Base-by-base conservation (phyloP, 2,888 invertebrate genomes). In the Drosophila anceps region DNA sequence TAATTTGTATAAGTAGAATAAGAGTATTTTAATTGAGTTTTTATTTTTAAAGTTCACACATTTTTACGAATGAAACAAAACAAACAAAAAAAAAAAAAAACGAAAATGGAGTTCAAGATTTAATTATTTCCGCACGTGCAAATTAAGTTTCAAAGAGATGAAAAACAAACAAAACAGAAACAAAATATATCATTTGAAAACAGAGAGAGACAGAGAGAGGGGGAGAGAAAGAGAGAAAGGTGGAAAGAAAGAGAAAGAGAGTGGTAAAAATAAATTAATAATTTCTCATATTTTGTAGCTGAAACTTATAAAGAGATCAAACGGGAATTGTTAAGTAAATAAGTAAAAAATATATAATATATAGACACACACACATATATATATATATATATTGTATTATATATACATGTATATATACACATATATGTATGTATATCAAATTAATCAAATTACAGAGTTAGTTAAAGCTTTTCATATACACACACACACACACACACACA, bases 81-180 rank as follows among this genome's bases (percentile, higher is more conserved):
- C n/a, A n/a, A n/a, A n/a, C n/a, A n/a, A n/a, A n/a, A n/a, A n/a
- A n/a, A n/a, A n/a, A n/a, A n/a, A n/a, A n/a, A n/a, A n/a, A n/a
- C n/a, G n/a, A n/a, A n/a, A 48, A 63, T 44, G 15, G 0, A 67
- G 33, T 37, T 24, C 7, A 10, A 39, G 50, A 57, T 68, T 72
- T 64, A 24, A 24, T 53, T 35, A 15, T 24, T 24, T 53, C 13
- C 24, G 75, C 71, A 68, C 82, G 82, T 82, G 82, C 82, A 82
- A 82, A 76, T 59, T 51, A 48, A 57, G 24, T 54, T 64, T 55
- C 6, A 13, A 55, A 54, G 33, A 31, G 51, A 33, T 29, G 43
- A 70, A 55, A 62, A 68, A 68, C 59, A 81, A 80, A 68, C 64
- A 79, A 76, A 69, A 83, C 84, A 84, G 82, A 83, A 86, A 80